A percentile compares a stretch with the other conserved stretches of the same genome.
Conservation (phyloP, 2,888 invertebrate species). For the Abrostola triplasia region DNA sequence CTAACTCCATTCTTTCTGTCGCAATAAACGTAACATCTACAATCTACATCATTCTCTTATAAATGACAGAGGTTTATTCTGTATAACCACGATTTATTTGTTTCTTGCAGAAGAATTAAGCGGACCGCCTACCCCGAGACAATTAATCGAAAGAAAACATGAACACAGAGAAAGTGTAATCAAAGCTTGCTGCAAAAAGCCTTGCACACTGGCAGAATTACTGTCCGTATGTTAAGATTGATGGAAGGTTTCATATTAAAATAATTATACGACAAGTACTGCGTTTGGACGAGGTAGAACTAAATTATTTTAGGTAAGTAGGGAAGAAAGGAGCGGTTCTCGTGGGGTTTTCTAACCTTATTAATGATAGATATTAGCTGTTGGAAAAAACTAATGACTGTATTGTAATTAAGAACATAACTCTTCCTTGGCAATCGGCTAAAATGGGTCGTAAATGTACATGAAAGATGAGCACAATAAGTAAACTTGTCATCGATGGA, state of each 20-base stretch:
- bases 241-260: conserved; percentile 4
- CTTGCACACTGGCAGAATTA: conserved; percentile 56
- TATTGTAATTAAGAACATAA: too few relatives aligned
- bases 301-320: conserved; percentile 31
- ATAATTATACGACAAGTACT: conserved; percentile 10
- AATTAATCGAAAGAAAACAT: conserved; percentile 21
- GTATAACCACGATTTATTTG: not conserved
- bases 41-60: too few relatives aligned
- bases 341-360: not conserved
- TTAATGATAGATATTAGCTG: not conserved
- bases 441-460: too few relatives aligned
- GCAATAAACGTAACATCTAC: too few relatives aligned
- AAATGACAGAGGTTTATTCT: not conserved
- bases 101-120: conserved; percentile 54
- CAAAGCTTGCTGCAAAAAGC: conserved; percentile 53
- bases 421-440: too few relatives aligned
- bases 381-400: too few relatives aligned
- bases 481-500: conserved; percentile 25
- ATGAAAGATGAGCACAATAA: not conserved
- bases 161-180: conserved; percentile 42
- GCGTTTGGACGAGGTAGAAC: conserved; percentile 18
- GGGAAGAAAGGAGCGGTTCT: not conserved
- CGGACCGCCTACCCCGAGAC: conserved; percentile 22
- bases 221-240: conserved; percentile 53
- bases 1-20: too few relatives aligned